phyloP scores from a whole-genome alignment of 1,140 invertebrate species.

The Yoshiicerus persimilis region DNA sequence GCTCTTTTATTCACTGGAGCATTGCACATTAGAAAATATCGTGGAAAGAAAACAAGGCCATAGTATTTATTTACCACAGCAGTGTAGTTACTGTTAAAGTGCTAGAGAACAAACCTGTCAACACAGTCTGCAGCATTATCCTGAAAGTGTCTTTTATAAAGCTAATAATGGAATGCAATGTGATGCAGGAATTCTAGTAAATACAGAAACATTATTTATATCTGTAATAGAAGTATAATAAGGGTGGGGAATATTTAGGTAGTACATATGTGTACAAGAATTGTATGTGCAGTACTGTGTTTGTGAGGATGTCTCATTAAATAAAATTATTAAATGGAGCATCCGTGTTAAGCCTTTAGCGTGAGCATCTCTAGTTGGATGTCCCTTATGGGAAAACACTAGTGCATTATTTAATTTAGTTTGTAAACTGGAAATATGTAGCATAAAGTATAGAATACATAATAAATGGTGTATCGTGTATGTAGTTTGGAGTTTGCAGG shows the following conservation, averaged over 20 bases:
- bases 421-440: background rate
- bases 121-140: background rate
- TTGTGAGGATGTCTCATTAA: background rate
- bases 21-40: background rate
- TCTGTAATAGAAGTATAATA: background rate
- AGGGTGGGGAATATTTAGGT: background rate
- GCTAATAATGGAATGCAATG: background rate
- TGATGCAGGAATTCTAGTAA: background rate
- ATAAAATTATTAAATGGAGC: constrained; percentile 1
- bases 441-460: too few species aligned
- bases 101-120: background rate
- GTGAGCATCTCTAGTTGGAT: background rate
- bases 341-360: background rate
- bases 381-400: background rate
- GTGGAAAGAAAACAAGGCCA: background rate
- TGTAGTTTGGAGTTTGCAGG: background rate
- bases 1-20: background rate
- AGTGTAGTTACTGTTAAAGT: background rate
- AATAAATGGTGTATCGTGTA: background rate
- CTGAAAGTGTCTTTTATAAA: background rate
- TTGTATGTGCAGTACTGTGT: background rate
- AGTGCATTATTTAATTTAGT: background rate
- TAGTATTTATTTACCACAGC: background rate
- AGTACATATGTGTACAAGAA: background rate
- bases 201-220: background rate